These are phyloP conservation scores for Sinohyriopsis cumingii DNA, from an alignment of 2,888 invertebrate species.

Conservation along the genomic window DNA sequence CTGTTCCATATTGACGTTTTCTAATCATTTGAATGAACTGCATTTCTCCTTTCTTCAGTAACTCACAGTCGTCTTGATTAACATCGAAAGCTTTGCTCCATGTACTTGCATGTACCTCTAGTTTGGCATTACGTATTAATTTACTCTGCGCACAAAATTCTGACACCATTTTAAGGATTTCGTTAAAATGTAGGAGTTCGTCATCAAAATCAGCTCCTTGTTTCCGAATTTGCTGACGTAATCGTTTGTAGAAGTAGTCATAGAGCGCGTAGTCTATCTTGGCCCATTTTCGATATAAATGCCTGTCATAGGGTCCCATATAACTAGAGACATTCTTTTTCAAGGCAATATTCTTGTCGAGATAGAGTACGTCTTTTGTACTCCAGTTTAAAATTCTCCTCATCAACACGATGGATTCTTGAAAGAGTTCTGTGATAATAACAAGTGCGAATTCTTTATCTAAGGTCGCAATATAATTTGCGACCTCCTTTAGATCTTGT, in stretches of 20 bases:
- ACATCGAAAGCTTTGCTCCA: slow-evolving; percentile 31
- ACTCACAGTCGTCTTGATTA: slow-evolving; percentile 15
- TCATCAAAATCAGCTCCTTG: slow-evolving; percentile 32
- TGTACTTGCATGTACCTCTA: slow-evolving; percentile 10
- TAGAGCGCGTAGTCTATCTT: slow-evolving; percentile 38
- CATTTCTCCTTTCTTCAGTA: slow-evolving; percentile 29
- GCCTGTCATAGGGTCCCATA: slow-evolving; percentile 33
- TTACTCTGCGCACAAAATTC: slow-evolving; percentile 25
- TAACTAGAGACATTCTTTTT: slow-evolving; percentile 26
- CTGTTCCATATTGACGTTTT: slow-evolving; percentile 27
- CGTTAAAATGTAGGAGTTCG: slow-evolving; percentile 30
- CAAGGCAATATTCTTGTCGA: slow-evolving; percentile 28
- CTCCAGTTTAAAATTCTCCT: slow-evolving; percentile 34
- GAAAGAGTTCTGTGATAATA: slow-evolving; percentile 38
- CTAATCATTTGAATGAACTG: slow-evolving; percentile 23
- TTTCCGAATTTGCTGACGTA: slow-evolving; percentile 24
- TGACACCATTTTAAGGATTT: slow-evolving; percentile 21
- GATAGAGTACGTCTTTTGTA: slow-evolving; percentile 35
- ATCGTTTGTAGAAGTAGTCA: slow-evolving; percentile 27
- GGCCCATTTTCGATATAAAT: slow-evolving; percentile 32
- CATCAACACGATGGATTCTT: slow-evolving; percentile 39
- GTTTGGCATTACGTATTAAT: background rate
- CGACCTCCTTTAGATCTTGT: slow-evolving; percentile 11
- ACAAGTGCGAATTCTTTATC: slow-evolving; percentile 35
- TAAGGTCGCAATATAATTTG: slow-evolving; percentile 21